These are phyloP conservation scores for Noctua fimbriata DNA, from an alignment of 2,888 invertebrate species.

Conservation along the genomic window DNA sequence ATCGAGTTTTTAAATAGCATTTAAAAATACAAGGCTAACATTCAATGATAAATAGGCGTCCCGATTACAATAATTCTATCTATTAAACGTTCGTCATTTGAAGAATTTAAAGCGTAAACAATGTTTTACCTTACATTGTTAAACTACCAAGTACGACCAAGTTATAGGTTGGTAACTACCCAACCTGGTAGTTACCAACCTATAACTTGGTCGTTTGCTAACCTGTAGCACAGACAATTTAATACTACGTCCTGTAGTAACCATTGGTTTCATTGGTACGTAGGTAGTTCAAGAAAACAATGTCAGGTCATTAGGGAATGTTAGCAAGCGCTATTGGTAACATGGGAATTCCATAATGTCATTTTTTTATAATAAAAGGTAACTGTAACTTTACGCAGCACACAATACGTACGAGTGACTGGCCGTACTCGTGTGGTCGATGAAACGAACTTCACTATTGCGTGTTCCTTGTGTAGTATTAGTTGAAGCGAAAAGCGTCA, in stretches of 20 bases:
- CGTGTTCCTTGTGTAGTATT: not conserved
- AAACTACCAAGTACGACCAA: not conserved
- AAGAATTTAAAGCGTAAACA: constrained; percentile 26
- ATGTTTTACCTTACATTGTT: constrained; percentile 45
- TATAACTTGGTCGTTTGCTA: not conserved
- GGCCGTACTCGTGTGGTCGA: not conserved
- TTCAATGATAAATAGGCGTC: constrained; percentile 19
- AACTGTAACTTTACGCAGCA: not conserved
- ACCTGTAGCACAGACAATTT: not conserved
- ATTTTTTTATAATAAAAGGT: not conserved
- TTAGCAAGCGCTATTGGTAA: constrained; percentile 15
- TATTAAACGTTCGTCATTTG: constrained; percentile 11
- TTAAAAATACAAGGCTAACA: constrained; percentile 30
- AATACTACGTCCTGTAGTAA: not conserved
- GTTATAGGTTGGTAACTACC: too few species aligned
- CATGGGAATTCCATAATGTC: constrained; percentile 31
- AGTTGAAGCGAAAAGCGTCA: constrained; percentile 22
- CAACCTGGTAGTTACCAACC: not conserved
- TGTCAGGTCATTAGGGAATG: constrained; percentile 23
- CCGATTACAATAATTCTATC: constrained; percentile 17
- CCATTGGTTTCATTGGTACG: not conserved
- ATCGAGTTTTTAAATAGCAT: not conserved
- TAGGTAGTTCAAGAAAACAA: constrained; percentile 31
- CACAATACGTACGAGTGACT: not conserved
- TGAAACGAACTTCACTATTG: constrained; percentile 13